phyloP scores from a whole-genome alignment of 2,888 invertebrate genomes.

The Pasiphila rectangulata region DNA sequence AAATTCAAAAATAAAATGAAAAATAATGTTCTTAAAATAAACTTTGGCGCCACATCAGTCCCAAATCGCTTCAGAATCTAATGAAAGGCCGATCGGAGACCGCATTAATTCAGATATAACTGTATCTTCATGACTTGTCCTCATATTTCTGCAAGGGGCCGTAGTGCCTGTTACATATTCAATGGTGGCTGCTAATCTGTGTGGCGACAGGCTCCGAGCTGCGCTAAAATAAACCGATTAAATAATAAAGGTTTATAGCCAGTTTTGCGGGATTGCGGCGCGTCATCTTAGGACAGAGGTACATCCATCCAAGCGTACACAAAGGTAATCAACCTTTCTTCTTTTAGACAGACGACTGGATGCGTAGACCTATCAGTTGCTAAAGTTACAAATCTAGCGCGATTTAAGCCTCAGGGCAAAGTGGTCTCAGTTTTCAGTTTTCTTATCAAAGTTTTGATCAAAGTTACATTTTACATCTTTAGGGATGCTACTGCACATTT shows the following conservation, averaged over 20 bases:
- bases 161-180: conserved; percentile 1
- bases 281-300: too few species aligned
- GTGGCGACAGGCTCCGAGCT: conserved; percentile 20
- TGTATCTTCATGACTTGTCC: conserved; percentile 9
- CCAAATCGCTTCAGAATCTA: conserved; percentile 6
- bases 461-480: too few species aligned
- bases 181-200: neutral
- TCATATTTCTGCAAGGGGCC: conserved; percentile 7
- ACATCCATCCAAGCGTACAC: too few species aligned
- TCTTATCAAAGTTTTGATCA: too few species aligned
- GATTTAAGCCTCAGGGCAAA: too few species aligned
- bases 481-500: too few species aligned
- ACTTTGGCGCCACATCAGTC: neutral
- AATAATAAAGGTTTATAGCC: conserved; percentile 18
- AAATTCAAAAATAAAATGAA: neutral
- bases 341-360: too few species aligned
- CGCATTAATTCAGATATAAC: conserved; percentile 12
- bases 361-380: too few species aligned
- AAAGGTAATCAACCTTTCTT: too few species aligned
- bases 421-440: too few species aligned
- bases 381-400: too few species aligned
- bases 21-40: too few species aligned
- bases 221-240: conserved; percentile 14
- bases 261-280: conserved; percentile 24
- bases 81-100: conserved; percentile 12